phyloP scores from a whole-genome alignment of 2,113 vertebrate species.

The Psammodynastes pulverulentus region DNA sequence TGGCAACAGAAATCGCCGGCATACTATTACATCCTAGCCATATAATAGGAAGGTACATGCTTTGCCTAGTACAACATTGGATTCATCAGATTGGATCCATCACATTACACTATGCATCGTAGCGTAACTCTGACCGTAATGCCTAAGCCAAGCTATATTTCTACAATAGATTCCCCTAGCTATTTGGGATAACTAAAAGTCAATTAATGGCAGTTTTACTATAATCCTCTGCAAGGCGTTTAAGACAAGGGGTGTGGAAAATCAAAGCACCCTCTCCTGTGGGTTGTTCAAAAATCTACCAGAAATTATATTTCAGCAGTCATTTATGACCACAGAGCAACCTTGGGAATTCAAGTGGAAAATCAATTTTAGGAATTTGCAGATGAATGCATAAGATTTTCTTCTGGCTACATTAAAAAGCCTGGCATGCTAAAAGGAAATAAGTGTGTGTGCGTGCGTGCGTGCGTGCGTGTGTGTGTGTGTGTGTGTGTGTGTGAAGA shows the following conservation, averaged over 20 bases:
- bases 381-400: conserved; percentile 42
- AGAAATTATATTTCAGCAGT: conserved; percentile 45
- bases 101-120: neutral
- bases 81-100: neutral
- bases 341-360: conserved; percentile 51
- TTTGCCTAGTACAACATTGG: neutral
- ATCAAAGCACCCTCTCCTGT: conserved; percentile 13
- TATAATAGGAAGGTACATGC: neutral
- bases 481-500: neutral
- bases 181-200: neutral
- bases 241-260: conserved; percentile 14
- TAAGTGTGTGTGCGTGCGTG: too few species aligned
- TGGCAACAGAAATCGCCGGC: neutral
- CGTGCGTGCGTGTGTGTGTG: too few species aligned
- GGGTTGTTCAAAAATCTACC: conserved; percentile 32
- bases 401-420: conserved; percentile 33
- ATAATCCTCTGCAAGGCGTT: neutral
- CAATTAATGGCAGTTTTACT: neutral
- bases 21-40: neutral
- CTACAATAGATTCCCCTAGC: neutral
- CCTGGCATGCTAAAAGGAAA: conserved; percentile 20
- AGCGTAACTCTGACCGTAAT: neutral
- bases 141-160: neutral
- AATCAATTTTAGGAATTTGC: conserved; percentile 52
- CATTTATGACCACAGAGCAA: conserved; percentile 53